A percentile compares a stretch with the other conserved stretches of the same genome.
Evolutionary conservation across 2,888 invertebrate genomes (phyloP).

Genomic region (Rutpela maculata): DNA sequence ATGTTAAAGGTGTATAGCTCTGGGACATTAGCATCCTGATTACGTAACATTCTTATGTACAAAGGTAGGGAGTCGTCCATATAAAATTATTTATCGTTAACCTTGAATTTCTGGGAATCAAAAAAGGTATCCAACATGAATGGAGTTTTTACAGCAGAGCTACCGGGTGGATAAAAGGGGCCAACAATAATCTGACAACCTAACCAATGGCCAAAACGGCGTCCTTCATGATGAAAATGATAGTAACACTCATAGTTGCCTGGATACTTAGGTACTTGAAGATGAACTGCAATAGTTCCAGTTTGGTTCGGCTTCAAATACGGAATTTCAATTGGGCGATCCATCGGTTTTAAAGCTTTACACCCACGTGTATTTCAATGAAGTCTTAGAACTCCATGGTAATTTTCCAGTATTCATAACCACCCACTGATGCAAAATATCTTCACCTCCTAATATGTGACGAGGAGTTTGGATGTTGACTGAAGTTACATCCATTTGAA

Average conservation of each 20-base stretch:
- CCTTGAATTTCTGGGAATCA: slow-evolving; percentile 23
- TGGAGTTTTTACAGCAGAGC: slow-evolving; percentile 59
- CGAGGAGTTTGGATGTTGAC: slow-evolving; percentile 54
- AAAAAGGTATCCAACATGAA: slow-evolving; percentile 23
- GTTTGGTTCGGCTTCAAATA: slow-evolving; percentile 70
- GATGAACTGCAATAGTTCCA: slow-evolving; percentile 67
- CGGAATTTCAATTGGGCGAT: slow-evolving; percentile 68
- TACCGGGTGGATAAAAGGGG: slow-evolving; percentile 57
- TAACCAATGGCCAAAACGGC: slow-evolving; percentile 73
- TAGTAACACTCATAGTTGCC: slow-evolving; percentile 73
- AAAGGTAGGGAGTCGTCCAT: slow-evolving; percentile 25
- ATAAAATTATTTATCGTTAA: slow-evolving; percentile 4
- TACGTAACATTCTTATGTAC: slow-evolving; percentile 37
- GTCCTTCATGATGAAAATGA: slow-evolving; percentile 72
- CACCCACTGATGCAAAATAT: slow-evolving; percentile 71
- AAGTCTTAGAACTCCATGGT: slow-evolving; percentile 71
- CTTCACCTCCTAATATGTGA: slow-evolving; percentile 69
- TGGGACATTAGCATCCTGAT: background rate
- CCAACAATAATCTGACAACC: slow-evolving; percentile 71
- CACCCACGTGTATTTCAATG: slow-evolving; percentile 73
- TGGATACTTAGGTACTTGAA: slow-evolving; percentile 69
- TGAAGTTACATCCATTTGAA: slow-evolving; percentile 59
- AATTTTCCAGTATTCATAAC: slow-evolving; percentile 70
- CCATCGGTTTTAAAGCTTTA: slow-evolving; percentile 68
- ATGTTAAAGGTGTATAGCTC: slow-evolving; percentile 29